phyloP scores from a whole-genome alignment of 2,113 vertebrate genomes.

The Gallinago media region DNA sequence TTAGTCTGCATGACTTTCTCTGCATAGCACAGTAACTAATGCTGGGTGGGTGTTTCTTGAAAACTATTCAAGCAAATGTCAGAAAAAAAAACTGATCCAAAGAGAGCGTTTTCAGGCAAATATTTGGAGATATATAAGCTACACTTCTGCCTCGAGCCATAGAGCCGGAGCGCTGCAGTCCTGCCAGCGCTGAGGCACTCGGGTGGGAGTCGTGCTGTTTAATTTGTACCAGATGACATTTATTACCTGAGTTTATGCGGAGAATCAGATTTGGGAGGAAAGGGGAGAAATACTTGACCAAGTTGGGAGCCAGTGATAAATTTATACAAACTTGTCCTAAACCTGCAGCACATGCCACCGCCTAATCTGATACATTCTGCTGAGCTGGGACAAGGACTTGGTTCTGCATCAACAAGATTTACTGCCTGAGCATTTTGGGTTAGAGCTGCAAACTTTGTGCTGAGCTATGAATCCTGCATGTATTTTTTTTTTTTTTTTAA shows the following conservation, averaged over 20 bases:
- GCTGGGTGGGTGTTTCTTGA: conserved; percentile 33
- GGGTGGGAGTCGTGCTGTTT: background rate
- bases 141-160: background rate
- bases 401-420: background rate
- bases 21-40: background rate
- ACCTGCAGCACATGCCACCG: background rate
- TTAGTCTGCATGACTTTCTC: background rate
- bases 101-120: conserved; percentile 2
- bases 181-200: conserved; percentile 8
- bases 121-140: conserved; percentile 36
- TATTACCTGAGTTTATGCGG: conserved; percentile 18
- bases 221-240: conserved; percentile 37
- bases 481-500: background rate
- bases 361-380: background rate
- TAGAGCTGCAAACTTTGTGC: background rate
- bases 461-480: background rate
- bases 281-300: background rate
- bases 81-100: conserved; percentile 23
- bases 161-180: background rate
- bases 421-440: background rate
- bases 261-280: background rate
- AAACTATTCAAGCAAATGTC: conserved; percentile 6
- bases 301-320: background rate
- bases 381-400: background rate
- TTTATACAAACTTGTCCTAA: background rate